These are phyloP conservation scores for Felis chaus DNA, from an alignment of 2,113 vertebrate species.

Conservation along the genomic window DNA sequence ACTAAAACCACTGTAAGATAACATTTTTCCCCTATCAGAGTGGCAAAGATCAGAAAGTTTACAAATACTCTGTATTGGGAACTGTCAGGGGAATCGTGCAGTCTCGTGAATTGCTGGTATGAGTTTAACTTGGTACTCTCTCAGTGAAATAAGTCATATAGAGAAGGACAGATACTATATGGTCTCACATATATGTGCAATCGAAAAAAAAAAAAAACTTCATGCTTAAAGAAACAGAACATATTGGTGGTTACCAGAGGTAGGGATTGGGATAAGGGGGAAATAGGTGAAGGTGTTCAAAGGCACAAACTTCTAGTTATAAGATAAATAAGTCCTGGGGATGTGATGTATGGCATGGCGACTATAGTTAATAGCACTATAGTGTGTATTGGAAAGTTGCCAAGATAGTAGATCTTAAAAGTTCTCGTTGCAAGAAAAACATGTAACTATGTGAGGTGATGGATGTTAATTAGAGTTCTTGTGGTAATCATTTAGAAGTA, in stretches of 20 bases:
- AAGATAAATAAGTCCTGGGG: not conserved
- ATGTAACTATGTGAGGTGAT: not conserved
- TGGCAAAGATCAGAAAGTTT: not conserved
- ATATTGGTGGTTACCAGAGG: not conserved
- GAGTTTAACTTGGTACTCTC: not conserved
- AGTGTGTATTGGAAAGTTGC: not conserved
- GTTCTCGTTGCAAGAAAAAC: not conserved
- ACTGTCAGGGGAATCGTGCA: not conserved
- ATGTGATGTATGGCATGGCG: not conserved
- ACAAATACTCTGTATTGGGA: not conserved
- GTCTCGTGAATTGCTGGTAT: not conserved
- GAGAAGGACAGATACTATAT: not conserved
- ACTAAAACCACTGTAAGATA: slow-evolving; percentile 1
- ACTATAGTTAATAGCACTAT: not conserved
- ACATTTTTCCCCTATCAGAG: not conserved
- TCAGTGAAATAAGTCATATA: not conserved
- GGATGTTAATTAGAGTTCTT: not conserved
- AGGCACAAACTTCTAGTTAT: not conserved
- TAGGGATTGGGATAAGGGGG: not conserved
- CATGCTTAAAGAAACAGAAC: not conserved
- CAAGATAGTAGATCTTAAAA: not conserved
- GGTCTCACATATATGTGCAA: not conserved
- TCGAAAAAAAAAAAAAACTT: not conserved
- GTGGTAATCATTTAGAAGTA: not conserved
- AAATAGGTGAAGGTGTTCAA: not conserved